Evolutionary conservation across 2,797 vertebrate genomes (phyloP).

Genomic region (Halcyon smyrnensis): DNA sequence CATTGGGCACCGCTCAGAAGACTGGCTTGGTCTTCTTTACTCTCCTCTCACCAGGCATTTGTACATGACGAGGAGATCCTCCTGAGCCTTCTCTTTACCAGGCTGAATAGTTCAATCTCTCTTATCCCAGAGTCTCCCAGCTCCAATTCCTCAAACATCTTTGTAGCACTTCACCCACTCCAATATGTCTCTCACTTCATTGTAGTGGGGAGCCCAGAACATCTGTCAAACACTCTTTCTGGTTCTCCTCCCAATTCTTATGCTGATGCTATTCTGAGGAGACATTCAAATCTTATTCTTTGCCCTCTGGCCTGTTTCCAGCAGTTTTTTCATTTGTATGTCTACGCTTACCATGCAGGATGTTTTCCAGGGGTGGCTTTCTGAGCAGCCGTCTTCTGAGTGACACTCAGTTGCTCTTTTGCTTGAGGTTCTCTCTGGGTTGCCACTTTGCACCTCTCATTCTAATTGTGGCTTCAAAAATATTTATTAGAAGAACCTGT

Average conservation of each 20-base stretch:
- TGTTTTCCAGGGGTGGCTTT: background rate
- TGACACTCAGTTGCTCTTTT: background rate
- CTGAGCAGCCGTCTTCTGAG: background rate
- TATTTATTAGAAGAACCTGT: background rate
- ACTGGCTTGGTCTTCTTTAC: background rate
- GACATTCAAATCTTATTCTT: background rate
- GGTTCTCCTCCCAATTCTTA: background rate
- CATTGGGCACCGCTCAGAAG: background rate
- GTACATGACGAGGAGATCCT: rapidly evolving
- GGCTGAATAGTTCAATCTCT: background rate
- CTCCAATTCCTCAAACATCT: background rate
- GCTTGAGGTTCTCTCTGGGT: background rate
- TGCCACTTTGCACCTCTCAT: background rate
- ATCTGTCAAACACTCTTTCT: background rate
- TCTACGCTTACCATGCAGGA: background rate
- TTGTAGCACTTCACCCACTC: background rate
- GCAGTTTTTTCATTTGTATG: background rate
- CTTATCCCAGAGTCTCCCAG: background rate
- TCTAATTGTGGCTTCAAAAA: background rate
- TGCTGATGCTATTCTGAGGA: background rate
- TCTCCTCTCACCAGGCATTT: background rate
- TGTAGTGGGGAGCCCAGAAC: background rate
- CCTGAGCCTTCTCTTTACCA: background rate
- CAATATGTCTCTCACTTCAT: background rate
- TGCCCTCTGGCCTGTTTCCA: background rate